phyloP scores from a whole-genome alignment of 2,888 invertebrate species.

The Chelonus formosanus region DNA sequence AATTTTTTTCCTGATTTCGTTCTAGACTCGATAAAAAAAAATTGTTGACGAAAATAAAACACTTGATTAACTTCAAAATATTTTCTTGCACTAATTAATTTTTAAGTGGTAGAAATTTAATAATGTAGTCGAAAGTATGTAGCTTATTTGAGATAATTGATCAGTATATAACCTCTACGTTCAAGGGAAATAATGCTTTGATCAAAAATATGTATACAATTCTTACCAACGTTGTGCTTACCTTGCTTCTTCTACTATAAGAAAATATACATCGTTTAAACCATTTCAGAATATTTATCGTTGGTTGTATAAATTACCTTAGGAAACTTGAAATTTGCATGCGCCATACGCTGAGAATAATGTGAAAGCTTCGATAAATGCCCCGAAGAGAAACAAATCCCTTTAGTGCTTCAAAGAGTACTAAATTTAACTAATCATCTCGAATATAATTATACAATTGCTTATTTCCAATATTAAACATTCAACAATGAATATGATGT shows the following conservation, averaged over 20 bases:
- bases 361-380: slow-evolving; percentile 4
- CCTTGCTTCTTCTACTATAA: slow-evolving; percentile 14
- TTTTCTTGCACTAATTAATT: no score
- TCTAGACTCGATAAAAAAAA: no score
- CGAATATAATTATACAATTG: no score
- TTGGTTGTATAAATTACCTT: slow-evolving; percentile 29
- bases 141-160: background rate
- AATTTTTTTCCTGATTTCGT: no score
- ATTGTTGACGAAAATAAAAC: no score
- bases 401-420: slow-evolving; percentile 2
- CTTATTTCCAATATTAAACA: no score
- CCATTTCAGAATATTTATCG: slow-evolving; percentile 31
- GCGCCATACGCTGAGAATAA: slow-evolving; percentile 14
- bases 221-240: slow-evolving; percentile 10
- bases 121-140: background rate
- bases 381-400: slow-evolving; percentile 9
- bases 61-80: no score
- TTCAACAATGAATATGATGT: no score
- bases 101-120: background rate
- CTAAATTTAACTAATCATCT: slow-evolving; percentile 7
- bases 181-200: slow-evolving; percentile 2
- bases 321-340: slow-evolving; percentile 29
- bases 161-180: background rate
- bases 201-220: slow-evolving; percentile 29
- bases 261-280: slow-evolving; percentile 33